phyloP scores from a whole-genome alignment of 2,797 vertebrate species.

The Mycteria americana region DNA sequence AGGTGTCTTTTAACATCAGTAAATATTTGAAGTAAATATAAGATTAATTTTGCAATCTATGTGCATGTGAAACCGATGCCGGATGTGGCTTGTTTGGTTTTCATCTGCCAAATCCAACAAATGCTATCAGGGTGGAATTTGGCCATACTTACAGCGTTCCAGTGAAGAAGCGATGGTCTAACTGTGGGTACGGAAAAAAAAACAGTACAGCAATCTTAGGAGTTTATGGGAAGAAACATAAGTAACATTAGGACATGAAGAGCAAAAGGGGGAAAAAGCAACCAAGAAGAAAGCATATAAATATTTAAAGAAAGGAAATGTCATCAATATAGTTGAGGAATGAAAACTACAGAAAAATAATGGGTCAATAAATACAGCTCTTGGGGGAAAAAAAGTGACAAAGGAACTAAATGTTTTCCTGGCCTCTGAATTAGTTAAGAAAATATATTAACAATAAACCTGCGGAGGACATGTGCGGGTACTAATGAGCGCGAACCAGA shows the following conservation, averaged over 20 bases:
- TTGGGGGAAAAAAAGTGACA: background rate
- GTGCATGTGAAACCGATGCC: background rate
- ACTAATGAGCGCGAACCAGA: background rate
- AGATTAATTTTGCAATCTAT: background rate
- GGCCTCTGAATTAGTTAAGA: background rate
- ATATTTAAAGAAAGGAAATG: slow-evolving; percentile 2
- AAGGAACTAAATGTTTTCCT: background rate
- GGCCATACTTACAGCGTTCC: background rate
- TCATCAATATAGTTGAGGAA: background rate
- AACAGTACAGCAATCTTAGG: background rate
- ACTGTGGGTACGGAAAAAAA: background rate
- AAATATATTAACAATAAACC: background rate
- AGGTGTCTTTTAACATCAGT: background rate
- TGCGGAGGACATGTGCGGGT: background rate
- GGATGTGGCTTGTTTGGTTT: slow-evolving; percentile 47
- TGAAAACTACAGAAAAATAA: slow-evolving; percentile 11
- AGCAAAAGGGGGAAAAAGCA: background rate
- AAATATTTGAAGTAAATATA: slow-evolving; percentile 36
- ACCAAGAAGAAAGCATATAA: background rate
- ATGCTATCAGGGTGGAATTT: slow-evolving; percentile 5
- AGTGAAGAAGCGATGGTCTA: background rate
- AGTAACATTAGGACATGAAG: background rate
- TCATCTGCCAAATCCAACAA: slow-evolving; percentile 50
- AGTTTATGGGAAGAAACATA: background rate
- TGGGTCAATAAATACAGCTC: background rate